phyloP scores from a whole-genome alignment of 2,888 invertebrate genomes.

The Hydriomena furcata region DNA sequence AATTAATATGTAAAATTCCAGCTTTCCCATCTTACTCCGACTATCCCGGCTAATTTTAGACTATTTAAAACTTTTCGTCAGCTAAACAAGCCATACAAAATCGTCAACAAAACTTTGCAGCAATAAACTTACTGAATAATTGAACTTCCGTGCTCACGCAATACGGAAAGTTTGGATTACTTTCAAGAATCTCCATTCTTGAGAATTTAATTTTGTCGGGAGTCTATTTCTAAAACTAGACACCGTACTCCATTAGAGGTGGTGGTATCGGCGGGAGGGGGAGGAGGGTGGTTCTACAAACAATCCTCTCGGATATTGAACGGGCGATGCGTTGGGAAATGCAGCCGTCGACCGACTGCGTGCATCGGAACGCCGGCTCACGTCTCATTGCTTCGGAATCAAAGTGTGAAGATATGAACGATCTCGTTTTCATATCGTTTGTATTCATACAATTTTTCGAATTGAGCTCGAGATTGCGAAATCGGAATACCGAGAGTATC shows the following conservation, averaged over 20 bases:
- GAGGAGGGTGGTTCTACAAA: slow-evolving; percentile 64
- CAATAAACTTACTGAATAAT: slow-evolving; percentile 30
- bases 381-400: slow-evolving; percentile 65
- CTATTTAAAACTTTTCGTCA: not conserved
- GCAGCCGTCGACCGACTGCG: slow-evolving; percentile 63
- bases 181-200: slow-evolving; percentile 34
- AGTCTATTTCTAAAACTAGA: slow-evolving; percentile 69
- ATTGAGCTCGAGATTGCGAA: slow-evolving; percentile 27
- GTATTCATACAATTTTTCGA: slow-evolving; percentile 55
- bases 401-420: slow-evolving; percentile 72
- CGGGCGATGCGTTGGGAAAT: slow-evolving; percentile 80
- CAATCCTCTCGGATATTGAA: slow-evolving; percentile 82
- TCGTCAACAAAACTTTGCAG: slow-evolving; percentile 8
- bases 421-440: slow-evolving; percentile 64
- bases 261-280: slow-evolving; percentile 45
- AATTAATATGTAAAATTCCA: too few species aligned
- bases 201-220: slow-evolving; percentile 41
- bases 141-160: slow-evolving; percentile 26
- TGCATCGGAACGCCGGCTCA: slow-evolving; percentile 53
- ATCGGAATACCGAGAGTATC: slow-evolving; percentile 24
- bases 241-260: slow-evolving; percentile 61
- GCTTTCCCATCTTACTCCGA: too few species aligned
- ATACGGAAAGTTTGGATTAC: slow-evolving; percentile 29
- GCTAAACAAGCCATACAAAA: slow-evolving; percentile 9
- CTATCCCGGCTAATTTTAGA: too few species aligned